Percentiles rank a stretch among this genome's conserved stretches.
Conservation (phyloP, 2,888 invertebrate genomes). For the Cheilosia soror region DNA sequence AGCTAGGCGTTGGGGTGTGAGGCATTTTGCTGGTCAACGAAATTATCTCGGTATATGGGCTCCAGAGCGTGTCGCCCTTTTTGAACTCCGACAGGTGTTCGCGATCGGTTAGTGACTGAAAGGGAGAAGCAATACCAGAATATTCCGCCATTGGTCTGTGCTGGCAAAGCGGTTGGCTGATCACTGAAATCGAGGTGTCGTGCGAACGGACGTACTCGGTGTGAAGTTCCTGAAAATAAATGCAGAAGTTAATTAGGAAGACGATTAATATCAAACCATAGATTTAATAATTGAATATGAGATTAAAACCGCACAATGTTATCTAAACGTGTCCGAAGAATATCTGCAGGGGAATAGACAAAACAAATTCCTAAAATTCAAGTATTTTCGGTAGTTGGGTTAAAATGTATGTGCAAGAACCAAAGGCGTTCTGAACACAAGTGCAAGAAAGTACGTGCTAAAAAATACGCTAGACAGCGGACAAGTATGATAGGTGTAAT, state of each 20-base stretch:
- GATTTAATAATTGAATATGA: not conserved
- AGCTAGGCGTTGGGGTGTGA: conserved; percentile 85
- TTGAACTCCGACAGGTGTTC: conserved; percentile 65
- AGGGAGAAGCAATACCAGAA: conserved; percentile 68
- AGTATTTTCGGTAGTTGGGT: no score
- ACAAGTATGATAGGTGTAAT: no score
- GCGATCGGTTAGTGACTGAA: conserved; percentile 71
- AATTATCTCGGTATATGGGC: conserved; percentile 82
- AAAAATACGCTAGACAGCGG: no score
- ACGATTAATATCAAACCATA: not conserved
- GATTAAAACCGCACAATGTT: no score
- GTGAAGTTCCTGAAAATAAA: conserved; percentile 56
- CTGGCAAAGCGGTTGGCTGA: conserved; percentile 18
- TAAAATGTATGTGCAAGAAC: no score
- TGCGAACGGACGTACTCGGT: conserved; percentile 55
- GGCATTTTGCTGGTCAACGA: conserved; percentile 84
- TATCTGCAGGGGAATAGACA: no score
- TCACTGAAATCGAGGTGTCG: conserved; percentile 33
- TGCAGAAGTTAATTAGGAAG: not conserved
- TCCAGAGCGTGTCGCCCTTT: conserved; percentile 80
- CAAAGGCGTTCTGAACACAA: no score
- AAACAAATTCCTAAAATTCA: no score
- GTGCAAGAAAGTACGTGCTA: no score
- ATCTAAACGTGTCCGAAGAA: no score
- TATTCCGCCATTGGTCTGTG: conserved; percentile 35